Evolutionary conservation across 64 coral and sea anemone genomes (phyloP), one percentile per base, ranked within the genome.

Genomic region (Acropora tenuis): DNA sequence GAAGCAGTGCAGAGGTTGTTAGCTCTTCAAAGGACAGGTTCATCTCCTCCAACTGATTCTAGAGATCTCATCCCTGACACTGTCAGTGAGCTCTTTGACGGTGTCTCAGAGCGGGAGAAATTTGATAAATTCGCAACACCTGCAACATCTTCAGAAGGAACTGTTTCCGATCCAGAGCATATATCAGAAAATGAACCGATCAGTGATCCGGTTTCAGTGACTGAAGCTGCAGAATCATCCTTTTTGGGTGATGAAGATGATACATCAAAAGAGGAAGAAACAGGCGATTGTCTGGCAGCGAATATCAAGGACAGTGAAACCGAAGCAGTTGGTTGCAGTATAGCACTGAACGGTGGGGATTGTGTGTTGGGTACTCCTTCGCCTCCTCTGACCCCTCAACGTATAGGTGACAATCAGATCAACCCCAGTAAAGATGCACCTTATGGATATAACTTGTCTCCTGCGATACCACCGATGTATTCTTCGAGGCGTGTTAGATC

Each of bases 381-480:
- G n/a, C 6, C 75, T 48, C 75, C 44, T 18, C 3, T n/a, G 12
- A 78, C 44, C 5, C 13, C 20, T 9, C 43, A 0, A 12, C 4
- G 30, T 63, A 53, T 45, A 44, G 17, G 30, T 63, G 57, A 82
- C 7, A 42, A 65, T 11, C 6, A 43, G 40, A 82, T 63, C 47
- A 44, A 10, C 40, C 8, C 50, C 13, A 9, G 42, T 13, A 60
- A 5, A 60, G 19, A 85, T 20, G 82, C 69, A 17, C 12, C 44
- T 9, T 85, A 85, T 42, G 44, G 10, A 85, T 11, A 50, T 71
- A 44, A 71, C 8, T 71, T 85, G 82, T 85, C 82, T 71, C 82
- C 82, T 30, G 16, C 72, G 18, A 85, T 85, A 71, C 82, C 82
- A 71, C 61, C 6, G 40, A 48, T 49, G 44, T 16, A 46, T 43